Evolutionary conservation across 2,797 vertebrate genomes (phyloP), one percentile per base, ranked within the genome.

Genomic region (Danio tinwini): DNA sequence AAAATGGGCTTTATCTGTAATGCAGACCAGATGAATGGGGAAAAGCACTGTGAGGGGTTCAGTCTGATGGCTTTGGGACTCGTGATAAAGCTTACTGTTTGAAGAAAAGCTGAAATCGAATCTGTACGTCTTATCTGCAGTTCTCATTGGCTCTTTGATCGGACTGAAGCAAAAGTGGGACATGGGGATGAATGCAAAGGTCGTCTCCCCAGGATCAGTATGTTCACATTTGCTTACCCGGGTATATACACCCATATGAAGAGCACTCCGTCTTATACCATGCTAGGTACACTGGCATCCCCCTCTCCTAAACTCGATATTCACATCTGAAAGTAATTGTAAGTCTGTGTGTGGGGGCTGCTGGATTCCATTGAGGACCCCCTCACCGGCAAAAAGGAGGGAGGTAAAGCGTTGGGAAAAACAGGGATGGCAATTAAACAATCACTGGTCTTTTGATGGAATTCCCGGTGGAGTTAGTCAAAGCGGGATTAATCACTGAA

Each of bases 241-340:
- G 47, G 52, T 29, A 50, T 75, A 70, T 55, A 53, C 72, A 80
- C 69, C 52, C 71, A 49, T 56, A 40, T 42, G 17, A 76, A 37
- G 63, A 64, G 45, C 5, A 11, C 73, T 76, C 14, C 53, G 10
- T n/a, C 52, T 11, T 40, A 69, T 52, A 59, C 53, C 56, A 59
- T 37, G 42, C 53, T 78, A 85, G 86, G 81, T 87, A 71, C 70
- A 61, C 72, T 84, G 84, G 74, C 76, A 85, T 65, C 59, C 71
- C 64, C 69, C 85, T 78, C 85, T 88, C 80, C 76, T 76, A 78
- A 81, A 77, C 86, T 85, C 76, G 87, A 76, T 71, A 73, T 78
- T 49, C 88, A 93, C 93, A 93, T 94, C 93, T 94, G 92, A 93
- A 93, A 94, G 90, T 85, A 90, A 94, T 94, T 93, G 86, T 82